These are phyloP conservation scores for Hydrotaea cyrtoneurina DNA, from an alignment of 2,888 invertebrate genomes.

Conservation along the genomic window DNA sequence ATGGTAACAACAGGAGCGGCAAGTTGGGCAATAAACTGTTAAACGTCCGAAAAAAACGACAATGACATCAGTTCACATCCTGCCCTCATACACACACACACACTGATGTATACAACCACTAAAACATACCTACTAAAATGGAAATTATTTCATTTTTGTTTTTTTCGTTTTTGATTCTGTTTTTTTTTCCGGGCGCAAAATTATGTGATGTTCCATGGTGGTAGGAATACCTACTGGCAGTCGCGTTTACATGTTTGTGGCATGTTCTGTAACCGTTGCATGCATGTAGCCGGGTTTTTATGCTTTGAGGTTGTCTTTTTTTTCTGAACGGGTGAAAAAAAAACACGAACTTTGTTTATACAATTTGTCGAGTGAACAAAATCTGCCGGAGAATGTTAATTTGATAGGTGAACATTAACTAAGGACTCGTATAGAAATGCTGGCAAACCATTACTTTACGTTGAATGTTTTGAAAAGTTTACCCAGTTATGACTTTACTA, in stretches of 20 bases:
- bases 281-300: not conserved
- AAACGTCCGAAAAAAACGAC: conserved; percentile 73
- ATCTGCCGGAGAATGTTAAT: not conserved
- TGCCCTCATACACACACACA: conserved; percentile 16
- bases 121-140: conserved; percentile 42
- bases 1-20: conserved; percentile 36
- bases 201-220: conserved; percentile 61
- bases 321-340: not conserved
- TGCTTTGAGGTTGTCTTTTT: conserved; percentile 4
- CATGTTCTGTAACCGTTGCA: conserved; percentile 14
- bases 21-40: conserved; percentile 70
- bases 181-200: conserved; percentile 25
- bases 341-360: not conserved
- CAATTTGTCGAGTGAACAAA: conserved; percentile 21
- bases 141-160: conserved; percentile 38
- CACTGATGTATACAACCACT: not conserved
- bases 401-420: not conserved
- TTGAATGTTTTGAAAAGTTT: no score
- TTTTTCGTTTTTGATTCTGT: conserved; percentile 21
- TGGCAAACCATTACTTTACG: not conserved
- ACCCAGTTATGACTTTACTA: no score
- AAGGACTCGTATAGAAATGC: not conserved
- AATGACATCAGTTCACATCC: not conserved
- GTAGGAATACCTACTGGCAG: not conserved
- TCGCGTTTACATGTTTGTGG: conserved; percentile 37